These are phyloP conservation scores for Habrosyne pyritoides DNA, from an alignment of 2,888 invertebrate species.

Conservation along the genomic window DNA sequence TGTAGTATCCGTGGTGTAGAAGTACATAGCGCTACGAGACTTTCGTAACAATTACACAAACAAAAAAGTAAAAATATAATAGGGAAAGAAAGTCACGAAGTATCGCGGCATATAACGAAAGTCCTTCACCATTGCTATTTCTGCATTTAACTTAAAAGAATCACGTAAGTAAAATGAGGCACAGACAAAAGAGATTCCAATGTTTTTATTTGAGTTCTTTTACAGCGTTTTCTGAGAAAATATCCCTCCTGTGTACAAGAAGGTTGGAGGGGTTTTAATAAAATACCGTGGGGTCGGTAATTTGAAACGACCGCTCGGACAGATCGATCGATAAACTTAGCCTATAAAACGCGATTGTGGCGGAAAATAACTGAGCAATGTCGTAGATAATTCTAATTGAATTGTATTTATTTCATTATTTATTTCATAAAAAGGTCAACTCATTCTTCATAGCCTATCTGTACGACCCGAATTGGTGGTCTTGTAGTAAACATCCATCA, in stretches of 20 bases:
- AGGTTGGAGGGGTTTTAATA: slow-evolving; percentile 3
- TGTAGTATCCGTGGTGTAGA: too few relatives aligned
- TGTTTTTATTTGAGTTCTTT: slow-evolving; percentile 5
- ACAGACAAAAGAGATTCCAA: slow-evolving; percentile 4
- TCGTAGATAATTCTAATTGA: background rate
- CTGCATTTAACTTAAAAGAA: background rate
- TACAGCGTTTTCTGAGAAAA: slow-evolving; percentile 1
- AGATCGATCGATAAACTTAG: slow-evolving; percentile 34
- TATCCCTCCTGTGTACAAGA: background rate
- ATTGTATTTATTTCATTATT: background rate
- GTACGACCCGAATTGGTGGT: background rate
- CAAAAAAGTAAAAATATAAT: too few relatives aligned
- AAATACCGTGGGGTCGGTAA: slow-evolving; percentile 6
- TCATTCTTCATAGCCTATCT: background rate
- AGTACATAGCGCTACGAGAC: background rate
- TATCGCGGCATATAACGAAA: background rate
- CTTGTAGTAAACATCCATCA: background rate
- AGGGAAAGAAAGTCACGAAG: background rate
- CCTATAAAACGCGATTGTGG: slow-evolving; percentile 23
- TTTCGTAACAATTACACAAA: background rate
- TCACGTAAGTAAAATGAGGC: background rate
- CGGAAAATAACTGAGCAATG: background rate
- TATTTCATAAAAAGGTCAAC: background rate
- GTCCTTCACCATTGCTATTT: background rate
- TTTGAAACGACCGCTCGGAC: slow-evolving; percentile 3